These are phyloP conservation scores for Kryphioiulus occultus DNA, from an alignment of 2,888 invertebrate genomes.

Conservation along the genomic window DNA sequence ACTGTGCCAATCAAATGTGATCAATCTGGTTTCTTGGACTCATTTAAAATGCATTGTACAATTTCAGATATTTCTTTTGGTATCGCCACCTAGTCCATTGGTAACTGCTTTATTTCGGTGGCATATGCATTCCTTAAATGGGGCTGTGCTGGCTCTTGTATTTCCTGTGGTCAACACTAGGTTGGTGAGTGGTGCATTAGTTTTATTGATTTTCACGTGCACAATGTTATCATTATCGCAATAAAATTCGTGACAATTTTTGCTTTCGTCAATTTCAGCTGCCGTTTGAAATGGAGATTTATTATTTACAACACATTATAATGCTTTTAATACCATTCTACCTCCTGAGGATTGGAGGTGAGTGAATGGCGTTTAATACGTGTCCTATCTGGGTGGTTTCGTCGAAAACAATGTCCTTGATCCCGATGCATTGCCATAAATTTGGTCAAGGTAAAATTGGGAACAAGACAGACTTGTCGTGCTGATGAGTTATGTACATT, in stretches of 20 bases:
- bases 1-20: neutral
- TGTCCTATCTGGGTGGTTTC: neutral
- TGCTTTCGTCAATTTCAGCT: slow-evolving; percentile 69
- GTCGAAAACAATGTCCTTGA: neutral
- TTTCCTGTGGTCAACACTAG: slow-evolving; percentile 96
- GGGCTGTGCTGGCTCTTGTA: slow-evolving; percentile 88
- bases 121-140: slow-evolving; percentile 91
- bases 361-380: slow-evolving; percentile 56
- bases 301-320: slow-evolving; percentile 95
- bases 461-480: neutral
- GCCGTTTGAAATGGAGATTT: slow-evolving; percentile 89
- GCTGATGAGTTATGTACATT: neutral
- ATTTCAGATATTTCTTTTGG: slow-evolving; percentile 85
- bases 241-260: neutral
- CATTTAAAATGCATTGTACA: slow-evolving; percentile 52
- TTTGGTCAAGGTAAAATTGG: neutral
- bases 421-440: neutral
- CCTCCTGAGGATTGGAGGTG: slow-evolving; percentile 86
- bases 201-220: slow-evolving; percentile 20
- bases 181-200: slow-evolving; percentile 70
- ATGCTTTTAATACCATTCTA: slow-evolving; percentile 95
- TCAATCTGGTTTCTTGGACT: neutral
- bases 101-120: slow-evolving; percentile 86
- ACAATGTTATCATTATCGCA: neutral
- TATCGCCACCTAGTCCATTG: slow-evolving; percentile 82